Evolutionary conservation across 92 coral and sea anemone genomes (phyloP).

Genomic region (Phenganax subtilis): DNA sequence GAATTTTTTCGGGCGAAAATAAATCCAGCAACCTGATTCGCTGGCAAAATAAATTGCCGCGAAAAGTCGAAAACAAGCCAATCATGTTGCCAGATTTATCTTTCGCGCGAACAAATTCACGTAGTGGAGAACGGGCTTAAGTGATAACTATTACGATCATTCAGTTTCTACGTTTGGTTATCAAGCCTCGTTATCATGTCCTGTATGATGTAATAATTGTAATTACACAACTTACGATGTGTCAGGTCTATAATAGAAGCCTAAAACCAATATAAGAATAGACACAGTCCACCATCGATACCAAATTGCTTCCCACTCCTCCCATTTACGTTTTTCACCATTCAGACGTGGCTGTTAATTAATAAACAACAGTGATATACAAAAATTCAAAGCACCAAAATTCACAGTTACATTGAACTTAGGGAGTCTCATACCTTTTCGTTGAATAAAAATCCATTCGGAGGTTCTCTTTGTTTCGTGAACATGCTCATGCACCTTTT

Average conservation of each 20-base stretch:
- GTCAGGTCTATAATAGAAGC: slow-evolving; percentile 92
- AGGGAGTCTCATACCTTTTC: slow-evolving; percentile 63
- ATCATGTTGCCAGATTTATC: no score
- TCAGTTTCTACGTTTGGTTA: neutral
- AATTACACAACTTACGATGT: slow-evolving; percentile 56
- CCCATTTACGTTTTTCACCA: slow-evolving; percentile 97
- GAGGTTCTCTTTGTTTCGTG: slow-evolving; percentile 89
- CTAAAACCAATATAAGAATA: slow-evolving; percentile 62
- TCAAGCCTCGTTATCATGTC: neutral
- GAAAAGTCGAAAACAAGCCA: no score
- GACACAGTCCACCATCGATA: slow-evolving; percentile 94
- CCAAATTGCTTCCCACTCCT: slow-evolving; percentile 95
- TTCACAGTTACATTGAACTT: neutral
- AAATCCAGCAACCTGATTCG: no score
- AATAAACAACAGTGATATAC: neutral
- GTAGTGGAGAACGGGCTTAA: no score
- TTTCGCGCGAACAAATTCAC: no score
- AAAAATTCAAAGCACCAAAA: neutral
- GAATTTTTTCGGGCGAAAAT: no score
- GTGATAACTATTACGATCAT: neutral
- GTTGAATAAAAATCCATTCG: slow-evolving; percentile 91
- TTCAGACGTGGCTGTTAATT: slow-evolving; percentile 73
- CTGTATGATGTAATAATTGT: neutral
- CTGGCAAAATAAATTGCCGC: no score
- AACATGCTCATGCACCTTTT: slow-evolving; percentile 61